Evolutionary conservation across 2,113 vertebrate genomes (phyloP).

Genomic region (zebrafish (Danio rerio)): GRCz12tu NC_133199.1:2978501-2979000

Average conservation of each 20-base stretch:
- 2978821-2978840: too few species aligned
- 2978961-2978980: not conserved
- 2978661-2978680: conserved; percentile 23
- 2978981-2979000: not conserved
- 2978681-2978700: not conserved
- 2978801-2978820: not conserved
- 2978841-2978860: too few species aligned
- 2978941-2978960: not conserved
- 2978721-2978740: not conserved
- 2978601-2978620: conserved; percentile 34
- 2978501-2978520: not conserved
- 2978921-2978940: not conserved
- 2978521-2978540: not conserved
- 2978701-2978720: conserved; percentile 7
- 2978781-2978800: not conserved
- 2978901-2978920: not conserved
- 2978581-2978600: conserved; percentile 39
- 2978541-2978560: too few species aligned
- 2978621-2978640: conserved; percentile 28
- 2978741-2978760: not conserved
- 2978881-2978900: too few species aligned
- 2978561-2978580: not conserved
- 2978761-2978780: not conserved
- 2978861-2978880: too few species aligned
- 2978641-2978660: conserved; percentile 37